These are phyloP conservation scores for Platorchestia sp. DNA, from an alignment of 1,140 invertebrate genomes.

Conservation along the genomic window DNA sequence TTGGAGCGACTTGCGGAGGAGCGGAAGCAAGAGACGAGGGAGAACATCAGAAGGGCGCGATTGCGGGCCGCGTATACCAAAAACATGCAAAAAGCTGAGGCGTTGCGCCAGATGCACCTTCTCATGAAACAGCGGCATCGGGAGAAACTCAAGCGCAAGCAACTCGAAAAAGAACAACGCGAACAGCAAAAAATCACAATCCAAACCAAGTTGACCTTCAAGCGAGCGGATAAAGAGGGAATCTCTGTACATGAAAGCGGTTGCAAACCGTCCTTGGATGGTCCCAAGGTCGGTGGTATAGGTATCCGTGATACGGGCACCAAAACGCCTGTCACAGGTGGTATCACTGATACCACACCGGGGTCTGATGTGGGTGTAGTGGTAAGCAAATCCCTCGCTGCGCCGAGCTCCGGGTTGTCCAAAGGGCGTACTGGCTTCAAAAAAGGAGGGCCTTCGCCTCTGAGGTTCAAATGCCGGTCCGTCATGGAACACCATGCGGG, in stretches of 20 bases:
- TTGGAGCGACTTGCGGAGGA: neutral
- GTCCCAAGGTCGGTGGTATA: neutral
- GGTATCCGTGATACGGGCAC: neutral
- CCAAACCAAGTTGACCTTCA: neutral
- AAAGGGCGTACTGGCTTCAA: neutral
- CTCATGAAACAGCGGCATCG: neutral
- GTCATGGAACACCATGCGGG: neutral
- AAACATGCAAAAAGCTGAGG: neutral
- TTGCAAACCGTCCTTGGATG: neutral
- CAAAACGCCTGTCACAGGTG: neutral
- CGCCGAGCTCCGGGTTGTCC: neutral
- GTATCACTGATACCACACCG: neutral
- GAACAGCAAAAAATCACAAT: neutral
- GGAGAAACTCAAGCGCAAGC: conserved; percentile 9
- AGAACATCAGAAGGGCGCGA: conserved; percentile 31
- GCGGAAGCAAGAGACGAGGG: conserved; percentile 5
- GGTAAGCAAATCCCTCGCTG: neutral
- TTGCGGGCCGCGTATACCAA: neutral
- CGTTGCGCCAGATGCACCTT: neutral
- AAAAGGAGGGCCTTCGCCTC: neutral
- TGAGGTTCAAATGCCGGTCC: neutral
- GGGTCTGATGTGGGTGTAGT: neutral
- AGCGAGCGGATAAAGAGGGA: neutral
- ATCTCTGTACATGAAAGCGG: neutral
- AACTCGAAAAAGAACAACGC: neutral